These are phyloP conservation scores for Xestia c-nigrum DNA, from an alignment of 2,888 invertebrate genomes.

Conservation along the genomic window DNA sequence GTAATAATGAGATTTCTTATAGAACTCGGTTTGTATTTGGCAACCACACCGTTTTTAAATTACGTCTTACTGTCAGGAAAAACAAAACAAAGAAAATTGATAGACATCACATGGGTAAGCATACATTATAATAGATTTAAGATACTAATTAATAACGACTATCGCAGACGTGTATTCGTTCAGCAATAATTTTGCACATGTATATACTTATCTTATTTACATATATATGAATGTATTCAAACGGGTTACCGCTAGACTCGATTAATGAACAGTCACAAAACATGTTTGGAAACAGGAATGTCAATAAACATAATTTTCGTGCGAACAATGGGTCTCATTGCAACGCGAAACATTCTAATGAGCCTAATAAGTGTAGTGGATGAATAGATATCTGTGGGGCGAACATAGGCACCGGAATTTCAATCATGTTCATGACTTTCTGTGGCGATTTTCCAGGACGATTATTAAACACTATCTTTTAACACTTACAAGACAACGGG, in stretches of 20 bases:
- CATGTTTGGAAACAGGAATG: constrained; percentile 4
- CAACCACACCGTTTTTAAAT: constrained; percentile 40
- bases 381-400: not conserved
- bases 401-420: not conserved
- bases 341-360: constrained; percentile 35
- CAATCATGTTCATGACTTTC: not conserved
- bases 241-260: constrained; percentile 23
- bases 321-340: constrained; percentile 6
- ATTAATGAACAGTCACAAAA: constrained; percentile 29
- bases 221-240: constrained; percentile 28
- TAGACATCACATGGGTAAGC: constrained; percentile 45
- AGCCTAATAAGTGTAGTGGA: constrained; percentile 31
- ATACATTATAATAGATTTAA: constrained; percentile 38
- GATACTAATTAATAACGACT: constrained; percentile 25
- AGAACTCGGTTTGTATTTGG: constrained; percentile 39
- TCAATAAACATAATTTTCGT: constrained; percentile 11
- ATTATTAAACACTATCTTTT: not conserved
- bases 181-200: constrained; percentile 64
- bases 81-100: constrained; percentile 50
- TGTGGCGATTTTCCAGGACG: not conserved
- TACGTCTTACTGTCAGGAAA: constrained; percentile 38
- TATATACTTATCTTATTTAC: constrained; percentile 17
- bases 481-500: not conserved
- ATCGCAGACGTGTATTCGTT: constrained; percentile 63
- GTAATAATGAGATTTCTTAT: constrained; percentile 43